Evolutionary conservation across 2,797 vertebrate species (phyloP).

Genomic region (Poecilia wingei): DNA sequence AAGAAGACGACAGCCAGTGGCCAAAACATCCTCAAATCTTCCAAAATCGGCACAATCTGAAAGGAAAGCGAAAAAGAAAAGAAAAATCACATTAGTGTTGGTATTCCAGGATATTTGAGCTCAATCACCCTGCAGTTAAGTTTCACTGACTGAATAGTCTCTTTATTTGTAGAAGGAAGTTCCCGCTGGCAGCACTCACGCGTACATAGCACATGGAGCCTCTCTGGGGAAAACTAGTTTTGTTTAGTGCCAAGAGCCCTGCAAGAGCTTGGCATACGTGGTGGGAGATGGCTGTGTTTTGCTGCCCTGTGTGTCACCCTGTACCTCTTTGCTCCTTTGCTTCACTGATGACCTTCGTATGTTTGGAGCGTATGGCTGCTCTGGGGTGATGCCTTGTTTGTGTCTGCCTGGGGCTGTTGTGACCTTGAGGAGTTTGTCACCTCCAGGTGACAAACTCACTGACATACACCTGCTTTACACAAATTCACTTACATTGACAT

Average conservation of each 20-base stretch:
- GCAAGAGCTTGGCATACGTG: not conserved
- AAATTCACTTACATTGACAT: not conserved
- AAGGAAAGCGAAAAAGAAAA: conserved; percentile 5
- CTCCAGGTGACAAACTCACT: not conserved
- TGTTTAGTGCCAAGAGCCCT: conserved; percentile 26
- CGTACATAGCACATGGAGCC: conserved; percentile 21
- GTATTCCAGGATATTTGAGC: conserved; percentile 1
- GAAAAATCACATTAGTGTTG: not conserved
- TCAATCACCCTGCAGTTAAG: not conserved
- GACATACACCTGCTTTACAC: not conserved
- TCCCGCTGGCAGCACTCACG: conserved; percentile 8
- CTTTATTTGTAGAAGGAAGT: not conserved
- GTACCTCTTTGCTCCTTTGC: not conserved
- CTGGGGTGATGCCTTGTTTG: not conserved
- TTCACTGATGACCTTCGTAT: not conserved
- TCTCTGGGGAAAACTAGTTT: conserved; percentile 27
- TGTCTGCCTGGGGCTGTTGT: not conserved
- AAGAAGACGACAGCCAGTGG: conserved; percentile 5
- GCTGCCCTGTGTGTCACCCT: not conserved
- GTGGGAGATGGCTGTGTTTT: not conserved
- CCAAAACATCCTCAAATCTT: conserved; percentile 41
- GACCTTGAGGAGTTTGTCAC: not conserved
- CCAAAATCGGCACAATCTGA: conserved; percentile 3
- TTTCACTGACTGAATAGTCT: conserved; percentile 4
- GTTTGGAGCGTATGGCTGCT: not conserved